A percentile compares a stretch with the other conserved stretches of the same genome.
Conservation (phyloP, 2,113 vertebrate species). For the Myocastor coypus region DNA sequence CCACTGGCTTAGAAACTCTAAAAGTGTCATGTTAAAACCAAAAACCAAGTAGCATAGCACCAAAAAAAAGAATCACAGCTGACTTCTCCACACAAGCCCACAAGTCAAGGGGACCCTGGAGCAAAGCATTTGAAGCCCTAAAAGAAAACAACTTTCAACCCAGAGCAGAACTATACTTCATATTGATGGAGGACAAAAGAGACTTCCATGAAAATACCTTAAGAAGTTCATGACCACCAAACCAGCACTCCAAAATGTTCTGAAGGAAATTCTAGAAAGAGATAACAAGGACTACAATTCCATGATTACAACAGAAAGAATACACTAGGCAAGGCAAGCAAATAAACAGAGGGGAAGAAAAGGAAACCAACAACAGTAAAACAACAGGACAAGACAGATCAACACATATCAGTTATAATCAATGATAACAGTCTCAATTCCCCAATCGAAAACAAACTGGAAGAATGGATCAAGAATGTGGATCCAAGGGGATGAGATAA, state of each 20-base stretch:
- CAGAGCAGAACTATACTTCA: neutral
- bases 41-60: neutral
- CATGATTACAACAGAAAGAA: neutral
- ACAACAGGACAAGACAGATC: neutral
- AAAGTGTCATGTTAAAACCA: neutral
- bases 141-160: neutral
- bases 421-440: neutral
- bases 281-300: neutral
- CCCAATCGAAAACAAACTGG: neutral
- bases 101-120: neutral
- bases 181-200: neutral
- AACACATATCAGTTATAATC: neutral
- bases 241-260: neutral
- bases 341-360: neutral
- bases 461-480: neutral
- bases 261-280: neutral
- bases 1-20: constrained; percentile 11
- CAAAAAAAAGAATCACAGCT: neutral
- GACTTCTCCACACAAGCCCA: neutral
- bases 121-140: neutral
- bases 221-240: neutral
- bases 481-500: neutral
- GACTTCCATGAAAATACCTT: neutral
- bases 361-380: neutral
- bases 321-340: neutral